Percentiles rank a stretch among this genome's conserved stretches.
phyloP scores from a whole-genome alignment of 2,888 invertebrate species.

The Pyrocoelia pectoralis region DNA sequence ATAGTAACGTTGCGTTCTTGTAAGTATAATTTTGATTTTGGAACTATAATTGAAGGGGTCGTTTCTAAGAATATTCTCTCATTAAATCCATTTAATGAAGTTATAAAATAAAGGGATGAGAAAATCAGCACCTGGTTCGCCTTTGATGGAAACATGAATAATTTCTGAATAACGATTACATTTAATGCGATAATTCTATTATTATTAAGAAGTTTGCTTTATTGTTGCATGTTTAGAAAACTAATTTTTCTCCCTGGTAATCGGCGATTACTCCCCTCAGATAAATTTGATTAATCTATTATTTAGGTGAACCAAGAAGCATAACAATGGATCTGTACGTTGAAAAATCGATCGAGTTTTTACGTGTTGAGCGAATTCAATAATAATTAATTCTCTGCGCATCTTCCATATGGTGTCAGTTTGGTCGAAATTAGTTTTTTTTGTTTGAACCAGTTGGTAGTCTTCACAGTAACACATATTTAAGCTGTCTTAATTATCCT shows the following conservation, averaged over 20 bases:
- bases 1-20: not conserved
- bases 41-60: not conserved
- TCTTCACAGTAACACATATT: slow-evolving; percentile 52
- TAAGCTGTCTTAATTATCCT: slow-evolving; percentile 52
- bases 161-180: slow-evolving; percentile 8
- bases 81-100: slow-evolving; percentile 3
- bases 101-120: not conserved
- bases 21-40: slow-evolving; percentile 11
- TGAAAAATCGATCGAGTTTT: slow-evolving; percentile 31
- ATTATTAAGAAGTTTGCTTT: not conserved
- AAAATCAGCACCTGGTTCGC: slow-evolving; percentile 3
- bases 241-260: not conserved
- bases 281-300: not conserved
- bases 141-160: slow-evolving; percentile 11
- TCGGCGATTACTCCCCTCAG: not conserved
- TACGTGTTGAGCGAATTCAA: slow-evolving; percentile 45
- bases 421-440: slow-evolving; percentile 39
- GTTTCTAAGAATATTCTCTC: not conserved
- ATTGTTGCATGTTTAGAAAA: slow-evolving; percentile 5
- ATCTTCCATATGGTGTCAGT: slow-evolving; percentile 34
- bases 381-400: slow-evolving; percentile 41
- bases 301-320: not conserved
- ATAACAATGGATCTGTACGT: slow-evolving; percentile 4
- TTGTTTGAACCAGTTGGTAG: slow-evolving; percentile 49
- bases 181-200: slow-evolving; percentile 4